These are phyloP conservation scores for Cataglyphis altisquamis DNA, from an alignment of 2,888 invertebrate species.

Conservation along the genomic window DNA sequence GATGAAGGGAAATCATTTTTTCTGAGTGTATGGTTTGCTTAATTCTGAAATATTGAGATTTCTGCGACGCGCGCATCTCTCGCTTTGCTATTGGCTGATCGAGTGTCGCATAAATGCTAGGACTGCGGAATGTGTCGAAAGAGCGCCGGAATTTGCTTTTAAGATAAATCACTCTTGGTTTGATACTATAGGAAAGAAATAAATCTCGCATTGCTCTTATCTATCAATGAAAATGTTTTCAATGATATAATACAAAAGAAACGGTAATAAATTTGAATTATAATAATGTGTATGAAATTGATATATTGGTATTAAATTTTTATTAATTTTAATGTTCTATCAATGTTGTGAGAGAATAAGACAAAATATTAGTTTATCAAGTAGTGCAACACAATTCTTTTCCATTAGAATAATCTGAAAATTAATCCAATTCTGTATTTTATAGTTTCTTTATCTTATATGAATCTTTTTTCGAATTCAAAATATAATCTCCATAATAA, in stretches of 20 bases:
- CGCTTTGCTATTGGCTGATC: conserved; percentile 60
- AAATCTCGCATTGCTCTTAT: neutral
- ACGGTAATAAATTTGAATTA: neutral
- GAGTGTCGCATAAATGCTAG: conserved; percentile 67
- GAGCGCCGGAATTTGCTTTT: neutral
- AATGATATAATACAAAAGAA: neutral
- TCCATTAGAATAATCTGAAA: neutral
- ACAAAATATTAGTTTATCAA: neutral
- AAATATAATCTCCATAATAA: neutral
- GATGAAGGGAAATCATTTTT: neutral
- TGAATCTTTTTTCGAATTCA: neutral
- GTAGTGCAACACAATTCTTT: neutral
- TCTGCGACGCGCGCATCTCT: neutral
- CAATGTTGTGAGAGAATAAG: neutral
- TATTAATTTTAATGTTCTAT: neutral
- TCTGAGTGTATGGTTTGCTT: conserved; percentile 1
- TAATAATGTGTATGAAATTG: neutral
- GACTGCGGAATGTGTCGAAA: conserved; percentile 40
- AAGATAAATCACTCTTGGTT: neutral
- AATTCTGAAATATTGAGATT: neutral
- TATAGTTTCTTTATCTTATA: neutral
- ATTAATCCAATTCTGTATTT: neutral
- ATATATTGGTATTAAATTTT: neutral
- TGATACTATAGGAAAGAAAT: neutral
- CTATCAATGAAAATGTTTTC: neutral